Base-by-base conservation (phyloP, 2,797 vertebrate species). In the Paedocypris micromegethes region DNA sequence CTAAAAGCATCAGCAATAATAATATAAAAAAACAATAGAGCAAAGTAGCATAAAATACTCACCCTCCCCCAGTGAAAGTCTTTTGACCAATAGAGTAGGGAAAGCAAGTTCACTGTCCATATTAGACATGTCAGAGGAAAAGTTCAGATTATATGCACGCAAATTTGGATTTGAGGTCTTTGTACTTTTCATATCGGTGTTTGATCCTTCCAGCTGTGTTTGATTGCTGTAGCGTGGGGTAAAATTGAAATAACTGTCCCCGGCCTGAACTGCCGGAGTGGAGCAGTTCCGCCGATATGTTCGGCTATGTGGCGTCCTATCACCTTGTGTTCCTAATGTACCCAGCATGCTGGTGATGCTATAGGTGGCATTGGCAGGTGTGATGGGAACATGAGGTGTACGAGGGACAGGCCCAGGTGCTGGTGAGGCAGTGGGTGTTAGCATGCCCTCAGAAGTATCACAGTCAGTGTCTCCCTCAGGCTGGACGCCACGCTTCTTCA, bases 401-500 rank as follows among this genome's bases (percentile, higher is more conserved):
- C 55, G 9, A 3, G 54, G 2, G 1, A 66, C 53, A 5, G 77
- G 51, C 23, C 73, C 42, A 6, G 53, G 46, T 6, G 6, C 59
- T 0, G 83, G 83, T 0, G 85, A 83, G 0, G 58, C 75, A 0
- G 76, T 77, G 6, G 84, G 80, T 65, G 79, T 82, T 3, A 76
- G 79, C 81, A 81, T 42, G 0, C 39, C n/a, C 0, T 58, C 38
- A n/a, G 0, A 0, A 0, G 6, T 0, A 9, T 7, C 49, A 0
- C 82, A 66, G 38, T 75, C 64, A 4, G 8, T 52, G 2, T 73
- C 43, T 23, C 38, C 65, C 8, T 70, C 82, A 6, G 64, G 79
- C 52, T 79, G 80, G n/a, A 79, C 37, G 0, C 80, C 59, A 40
- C 85, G 86, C 52, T 88, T 92, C 81, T 89, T 92, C 72, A 94